Percentiles rank a stretch among this genome's conserved stretches.
These are phyloP conservation scores for Schizopygopsis malacanthus DNA, from an alignment of 2,797 vertebrate species.

Conservation along the genomic window DNA sequence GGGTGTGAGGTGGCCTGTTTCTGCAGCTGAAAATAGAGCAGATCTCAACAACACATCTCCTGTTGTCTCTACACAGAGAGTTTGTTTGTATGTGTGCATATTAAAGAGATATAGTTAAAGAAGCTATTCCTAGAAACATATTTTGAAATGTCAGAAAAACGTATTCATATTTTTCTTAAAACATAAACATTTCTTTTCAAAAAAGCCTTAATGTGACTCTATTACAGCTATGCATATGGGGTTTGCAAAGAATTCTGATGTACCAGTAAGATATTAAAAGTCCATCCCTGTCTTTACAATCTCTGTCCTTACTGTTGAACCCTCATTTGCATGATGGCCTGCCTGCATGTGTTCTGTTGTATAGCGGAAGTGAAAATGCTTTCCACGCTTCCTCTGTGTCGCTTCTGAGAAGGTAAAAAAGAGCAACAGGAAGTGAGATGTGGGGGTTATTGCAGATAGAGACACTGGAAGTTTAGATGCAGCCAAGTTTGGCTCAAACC, in stretches of 20 bases:
- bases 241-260: not conserved
- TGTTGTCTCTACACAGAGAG: conserved; percentile 6
- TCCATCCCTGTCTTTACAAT: not conserved
- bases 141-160: not conserved
- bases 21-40: conserved; percentile 30
- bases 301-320: not conserved
- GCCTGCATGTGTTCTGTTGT: conserved; percentile 27
- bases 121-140: not conserved
- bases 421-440: conserved; percentile 76
- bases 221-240: not conserved
- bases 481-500: conserved; percentile 35
- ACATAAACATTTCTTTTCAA: not conserved
- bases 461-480: conserved; percentile 70
- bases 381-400: conserved; percentile 69
- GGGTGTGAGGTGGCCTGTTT: conserved; percentile 33
- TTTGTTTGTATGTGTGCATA: not conserved
- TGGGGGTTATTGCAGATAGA: conserved; percentile 46
- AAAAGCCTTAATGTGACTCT: not conserved
- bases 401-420: conserved; percentile 73
- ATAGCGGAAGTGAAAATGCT: conserved; percentile 78
- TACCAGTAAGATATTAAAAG: not conserved
- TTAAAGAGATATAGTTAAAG: conserved; percentile 7
- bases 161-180: not conserved
- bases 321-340: conserved; percentile 37
- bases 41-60: conserved; percentile 16